A percentile compares a stretch with the other conserved stretches of the same genome.
Evolutionary conservation across 2,888 invertebrate species (phyloP).

Genomic region (Drosophila pseudotalamancana): DNA sequence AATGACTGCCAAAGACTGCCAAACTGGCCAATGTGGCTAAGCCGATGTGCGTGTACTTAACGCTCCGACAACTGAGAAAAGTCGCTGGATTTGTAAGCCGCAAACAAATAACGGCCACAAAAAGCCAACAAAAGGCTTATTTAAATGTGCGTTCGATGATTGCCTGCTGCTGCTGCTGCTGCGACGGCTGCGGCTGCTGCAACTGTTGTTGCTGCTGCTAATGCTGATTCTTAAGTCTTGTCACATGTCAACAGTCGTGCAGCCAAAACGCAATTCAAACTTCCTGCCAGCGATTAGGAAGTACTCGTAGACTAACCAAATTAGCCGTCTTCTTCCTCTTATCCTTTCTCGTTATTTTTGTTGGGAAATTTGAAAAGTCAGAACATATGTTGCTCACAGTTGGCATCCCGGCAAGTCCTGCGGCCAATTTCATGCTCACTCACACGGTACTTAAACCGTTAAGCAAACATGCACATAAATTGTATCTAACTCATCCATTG

Average conservation of each 20-base stretch:
- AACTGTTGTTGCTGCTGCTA: background rate
- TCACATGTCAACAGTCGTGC: constrained; percentile 69
- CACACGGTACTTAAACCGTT: constrained; percentile 55
- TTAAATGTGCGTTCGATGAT: constrained; percentile 58
- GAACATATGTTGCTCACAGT: constrained; percentile 60
- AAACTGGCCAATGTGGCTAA: constrained; percentile 40
- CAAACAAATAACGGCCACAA: constrained; percentile 36
- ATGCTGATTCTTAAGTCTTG: constrained; percentile 60
- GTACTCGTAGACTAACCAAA: constrained; percentile 37
- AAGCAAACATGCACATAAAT: constrained; percentile 56
- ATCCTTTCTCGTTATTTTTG: background rate
- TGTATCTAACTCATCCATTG: constrained; percentile 45
- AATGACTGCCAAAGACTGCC: background rate
- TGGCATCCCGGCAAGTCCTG: constrained; percentile 43
- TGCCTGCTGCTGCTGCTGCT: background rate
- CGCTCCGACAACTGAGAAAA: constrained; percentile 44
- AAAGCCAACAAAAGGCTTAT: constrained; percentile 72
- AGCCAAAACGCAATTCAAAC: constrained; percentile 36
- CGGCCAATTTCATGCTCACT: constrained; percentile 71
- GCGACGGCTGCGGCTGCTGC: too few relatives aligned
- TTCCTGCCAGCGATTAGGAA: constrained; percentile 54
- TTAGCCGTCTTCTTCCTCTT: constrained; percentile 27
- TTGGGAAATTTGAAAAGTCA: constrained; percentile 47
- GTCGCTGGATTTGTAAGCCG: constrained; percentile 66
- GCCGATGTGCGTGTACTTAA: constrained; percentile 55